Conservation (phyloP, 2,797 vertebrate species). For the Salarias fasciatus region DNA sequence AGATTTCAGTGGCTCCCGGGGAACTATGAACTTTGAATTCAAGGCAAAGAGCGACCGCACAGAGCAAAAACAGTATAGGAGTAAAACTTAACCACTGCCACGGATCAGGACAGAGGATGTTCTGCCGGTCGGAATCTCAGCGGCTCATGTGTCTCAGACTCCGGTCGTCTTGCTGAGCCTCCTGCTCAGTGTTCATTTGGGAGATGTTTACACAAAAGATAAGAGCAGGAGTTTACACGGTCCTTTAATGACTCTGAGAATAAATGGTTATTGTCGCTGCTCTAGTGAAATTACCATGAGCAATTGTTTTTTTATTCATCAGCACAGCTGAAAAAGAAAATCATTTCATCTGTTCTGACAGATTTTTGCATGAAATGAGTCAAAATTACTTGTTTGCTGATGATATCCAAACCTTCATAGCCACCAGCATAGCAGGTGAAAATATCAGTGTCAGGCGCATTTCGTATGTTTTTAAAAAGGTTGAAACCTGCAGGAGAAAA, state of each 20-base stretch:
- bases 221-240: neutral
- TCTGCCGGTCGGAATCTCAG: neutral
- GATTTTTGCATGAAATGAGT: neutral
- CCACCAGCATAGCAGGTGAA: too few relatives aligned
- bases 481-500: too few relatives aligned
- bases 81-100: neutral
- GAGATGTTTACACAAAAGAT: slow-evolving; percentile 16
- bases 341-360: neutral
- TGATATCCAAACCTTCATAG: too few relatives aligned
- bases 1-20: too few relatives aligned
- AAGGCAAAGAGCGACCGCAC: too few relatives aligned
- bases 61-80: too few relatives aligned
- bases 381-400: too few relatives aligned
- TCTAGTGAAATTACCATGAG: slow-evolving; percentile 1
- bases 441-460: too few relatives aligned
- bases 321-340: neutral
- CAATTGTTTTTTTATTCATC: neutral
- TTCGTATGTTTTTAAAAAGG: too few relatives aligned
- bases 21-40: too few relatives aligned
- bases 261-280: slow-evolving; percentile 17
- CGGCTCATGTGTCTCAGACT: slow-evolving; percentile 7
- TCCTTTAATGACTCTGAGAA: slow-evolving; percentile 5
- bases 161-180: slow-evolving; percentile 9
- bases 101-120: neutral
- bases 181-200: neutral